Conservation (phyloP, 2,888 invertebrate species). For the Campoletis raptor region DNA sequence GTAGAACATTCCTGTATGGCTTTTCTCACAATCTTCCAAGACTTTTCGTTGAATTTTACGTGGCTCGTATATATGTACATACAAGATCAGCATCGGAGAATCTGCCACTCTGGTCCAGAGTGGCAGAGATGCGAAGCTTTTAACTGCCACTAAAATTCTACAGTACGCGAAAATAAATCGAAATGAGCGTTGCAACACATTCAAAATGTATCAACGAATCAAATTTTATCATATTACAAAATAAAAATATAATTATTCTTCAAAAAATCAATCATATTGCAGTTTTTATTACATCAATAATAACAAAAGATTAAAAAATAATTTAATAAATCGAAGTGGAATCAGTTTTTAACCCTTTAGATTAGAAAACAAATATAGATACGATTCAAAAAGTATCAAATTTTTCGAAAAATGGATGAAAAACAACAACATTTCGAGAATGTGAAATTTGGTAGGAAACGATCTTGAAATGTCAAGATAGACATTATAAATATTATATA, state of each 20-base stretch:
- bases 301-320: background rate
- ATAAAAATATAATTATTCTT: background rate
- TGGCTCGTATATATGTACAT: slow-evolving; percentile 3
- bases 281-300: background rate
- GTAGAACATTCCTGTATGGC: slow-evolving; percentile 12
- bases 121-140: slow-evolving; percentile 31
- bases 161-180: slow-evolving; percentile 57
- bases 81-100: slow-evolving; percentile 26
- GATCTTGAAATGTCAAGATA: slow-evolving; percentile 15
- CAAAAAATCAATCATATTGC: background rate
- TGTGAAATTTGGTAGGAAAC: slow-evolving; percentile 5
- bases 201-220: slow-evolving; percentile 3
- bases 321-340: background rate
- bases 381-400: background rate
- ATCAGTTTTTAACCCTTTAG: background rate
- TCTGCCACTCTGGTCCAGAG: slow-evolving; percentile 37
- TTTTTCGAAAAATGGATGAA: background rate
- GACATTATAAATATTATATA: background rate
- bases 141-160: slow-evolving; percentile 56
- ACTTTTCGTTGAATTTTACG: slow-evolving; percentile 22
- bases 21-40: slow-evolving; percentile 33
- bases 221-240: background rate
- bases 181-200: slow-evolving; percentile 2
- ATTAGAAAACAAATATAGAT: background rate
- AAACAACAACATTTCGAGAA: background rate